Percentiles rank a stretch among this genome's conserved stretches.
Conservation (phyloP, 1,140 invertebrate species). For the Micrasema longulum region DNA sequence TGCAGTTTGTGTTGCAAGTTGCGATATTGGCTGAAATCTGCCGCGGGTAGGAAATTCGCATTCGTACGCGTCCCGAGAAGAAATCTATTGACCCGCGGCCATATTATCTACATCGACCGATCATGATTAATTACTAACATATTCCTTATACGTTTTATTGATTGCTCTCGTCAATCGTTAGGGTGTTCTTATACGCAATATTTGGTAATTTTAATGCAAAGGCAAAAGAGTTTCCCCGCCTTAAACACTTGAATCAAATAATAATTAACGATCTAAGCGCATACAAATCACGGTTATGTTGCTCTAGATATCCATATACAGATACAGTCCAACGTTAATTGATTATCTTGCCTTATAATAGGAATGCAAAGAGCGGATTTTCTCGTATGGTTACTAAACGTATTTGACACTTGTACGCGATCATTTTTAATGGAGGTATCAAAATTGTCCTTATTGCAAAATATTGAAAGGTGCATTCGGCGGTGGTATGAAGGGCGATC, state of each 20-base stretch:
- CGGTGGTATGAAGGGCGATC: constrained; percentile 6
- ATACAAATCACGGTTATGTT: not conserved
- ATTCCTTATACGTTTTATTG: no score
- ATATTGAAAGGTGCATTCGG: constrained; percentile 24
- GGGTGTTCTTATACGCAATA: no score
- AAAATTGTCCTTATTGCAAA: constrained; percentile 27
- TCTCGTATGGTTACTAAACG: not conserved
- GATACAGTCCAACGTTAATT: not conserved
- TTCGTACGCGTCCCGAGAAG: not conserved
- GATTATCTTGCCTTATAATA: constrained; percentile 7
- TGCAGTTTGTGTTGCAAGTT: not conserved
- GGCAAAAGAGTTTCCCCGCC: no score
- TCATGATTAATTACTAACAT: no score
- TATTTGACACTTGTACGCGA: no score
- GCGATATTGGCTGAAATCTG: not conserved
- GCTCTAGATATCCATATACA: constrained; percentile 10
- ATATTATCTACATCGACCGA: no score
- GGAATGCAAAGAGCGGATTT: constrained; percentile 8
- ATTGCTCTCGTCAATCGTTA: no score
- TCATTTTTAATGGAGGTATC: constrained; percentile 23
- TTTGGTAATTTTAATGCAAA: no score
- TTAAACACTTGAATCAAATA: no score
- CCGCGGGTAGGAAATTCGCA: not conserved
- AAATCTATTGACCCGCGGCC: not conserved
- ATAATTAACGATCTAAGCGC: no score